A percentile compares a stretch with the other conserved stretches of the same genome.
Evolutionary conservation across 2,113 vertebrate species (phyloP).

Genomic region (Carollia perspicillata): DNA sequence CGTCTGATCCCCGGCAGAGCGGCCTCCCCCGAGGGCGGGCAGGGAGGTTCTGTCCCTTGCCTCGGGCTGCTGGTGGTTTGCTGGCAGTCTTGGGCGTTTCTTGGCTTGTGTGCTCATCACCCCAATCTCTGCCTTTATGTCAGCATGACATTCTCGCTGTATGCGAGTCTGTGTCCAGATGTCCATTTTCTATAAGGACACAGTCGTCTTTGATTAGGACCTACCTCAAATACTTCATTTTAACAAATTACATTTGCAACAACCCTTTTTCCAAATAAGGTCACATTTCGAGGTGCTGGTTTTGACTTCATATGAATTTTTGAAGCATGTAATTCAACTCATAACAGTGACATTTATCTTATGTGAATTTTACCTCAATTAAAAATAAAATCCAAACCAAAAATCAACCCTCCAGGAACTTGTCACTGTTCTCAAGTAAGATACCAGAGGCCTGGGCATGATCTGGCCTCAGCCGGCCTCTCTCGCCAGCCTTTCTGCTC

Average conservation of each 20-base stretch:
- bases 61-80: not conserved
- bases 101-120: not conserved
- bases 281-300: not conserved
- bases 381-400: not conserved
- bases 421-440: not conserved
- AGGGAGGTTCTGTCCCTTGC: too few species aligned
- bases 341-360: not conserved
- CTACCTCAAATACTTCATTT: not conserved
- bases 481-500: not conserved
- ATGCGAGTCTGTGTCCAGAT: not conserved
- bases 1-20: not conserved
- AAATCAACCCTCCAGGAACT: not conserved
- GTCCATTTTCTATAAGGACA: not conserved
- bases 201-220: not conserved
- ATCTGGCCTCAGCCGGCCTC: not conserved
- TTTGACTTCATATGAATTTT: not conserved
- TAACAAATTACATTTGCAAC: not conserved
- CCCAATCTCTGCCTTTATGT: not conserved
- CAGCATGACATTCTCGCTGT: rapidly evolving
- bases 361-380: not conserved
- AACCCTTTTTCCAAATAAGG: not conserved
- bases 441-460: not conserved
- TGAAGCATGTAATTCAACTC: not conserved
- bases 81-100: not conserved
- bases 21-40: not conserved